These are phyloP conservation scores for Sycophila texana DNA, from an alignment of 2,888 invertebrate species.

Conservation along the genomic window DNA sequence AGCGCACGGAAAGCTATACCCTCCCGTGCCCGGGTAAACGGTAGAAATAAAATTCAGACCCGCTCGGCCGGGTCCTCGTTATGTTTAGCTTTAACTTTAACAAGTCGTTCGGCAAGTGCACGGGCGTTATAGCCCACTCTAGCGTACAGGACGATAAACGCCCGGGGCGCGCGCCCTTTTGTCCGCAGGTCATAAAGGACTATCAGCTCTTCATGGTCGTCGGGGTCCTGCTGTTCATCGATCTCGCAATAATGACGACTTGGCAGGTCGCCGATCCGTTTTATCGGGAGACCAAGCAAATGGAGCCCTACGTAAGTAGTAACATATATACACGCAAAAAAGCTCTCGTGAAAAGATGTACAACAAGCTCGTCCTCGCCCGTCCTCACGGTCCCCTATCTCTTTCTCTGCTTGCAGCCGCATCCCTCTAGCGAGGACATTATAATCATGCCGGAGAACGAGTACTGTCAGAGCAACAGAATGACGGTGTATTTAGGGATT, in stretches of 20 bases:
- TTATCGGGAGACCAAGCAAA: slow-evolving; percentile 91
- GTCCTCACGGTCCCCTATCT: background rate
- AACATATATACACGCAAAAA: background rate
- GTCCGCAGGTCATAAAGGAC: slow-evolving; percentile 92
- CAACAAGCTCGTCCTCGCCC: background rate
- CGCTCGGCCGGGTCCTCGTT: too few relatives aligned
- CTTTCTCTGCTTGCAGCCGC: slow-evolving; percentile 80
- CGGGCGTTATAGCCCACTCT: too few relatives aligned
- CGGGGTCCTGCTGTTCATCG: slow-evolving; percentile 91
- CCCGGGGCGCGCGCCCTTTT: background rate
- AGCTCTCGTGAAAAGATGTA: too few relatives aligned
- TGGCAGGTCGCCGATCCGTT: slow-evolving; percentile 99
- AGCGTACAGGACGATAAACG: background rate
- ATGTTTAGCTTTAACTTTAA: too few relatives aligned
- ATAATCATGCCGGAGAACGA: slow-evolving; percentile 96
- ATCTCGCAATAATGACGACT: slow-evolving; percentile 95
- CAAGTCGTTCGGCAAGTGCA: too few relatives aligned
- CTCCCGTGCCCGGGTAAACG: too few relatives aligned
- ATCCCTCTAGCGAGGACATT: slow-evolving; percentile 93
- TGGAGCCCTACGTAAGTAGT: slow-evolving; percentile 88
- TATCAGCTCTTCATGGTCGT: slow-evolving; percentile 98
- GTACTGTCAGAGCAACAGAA: slow-evolving; percentile 95
- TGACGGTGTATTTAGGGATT: slow-evolving; percentile 96
- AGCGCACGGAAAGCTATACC: too few relatives aligned
- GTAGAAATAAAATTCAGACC: too few relatives aligned